A percentile compares a stretch with the other conserved stretches of the same genome.
Evolutionary conservation across 2,888 invertebrate genomes (phyloP).

Genomic region (Monopis laevigella): DNA sequence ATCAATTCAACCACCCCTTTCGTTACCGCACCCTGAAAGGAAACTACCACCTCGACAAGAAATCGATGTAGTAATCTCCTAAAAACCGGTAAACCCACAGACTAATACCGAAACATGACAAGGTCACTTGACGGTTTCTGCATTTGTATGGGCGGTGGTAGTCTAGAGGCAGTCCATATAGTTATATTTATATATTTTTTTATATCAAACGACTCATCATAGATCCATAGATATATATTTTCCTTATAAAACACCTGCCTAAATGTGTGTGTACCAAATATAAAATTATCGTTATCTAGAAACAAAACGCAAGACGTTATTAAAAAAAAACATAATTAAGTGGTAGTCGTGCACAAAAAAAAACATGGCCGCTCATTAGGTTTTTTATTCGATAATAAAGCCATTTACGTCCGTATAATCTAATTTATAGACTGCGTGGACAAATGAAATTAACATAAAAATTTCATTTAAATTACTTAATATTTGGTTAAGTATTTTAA

Average conservation of each 20-base stretch:
- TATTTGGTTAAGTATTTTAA: too few relatives aligned
- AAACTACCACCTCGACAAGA: too few relatives aligned
- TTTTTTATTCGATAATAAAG: conserved; percentile 4
- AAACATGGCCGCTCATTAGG: conserved; percentile 1
- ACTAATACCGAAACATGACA: too few relatives aligned
- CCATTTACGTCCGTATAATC: conserved; percentile 7
- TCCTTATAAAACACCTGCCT: neutral
- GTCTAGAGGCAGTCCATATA: too few relatives aligned
- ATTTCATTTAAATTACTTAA: neutral
- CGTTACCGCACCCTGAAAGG: too few relatives aligned
- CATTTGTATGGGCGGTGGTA: too few relatives aligned
- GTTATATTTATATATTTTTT: too few relatives aligned
- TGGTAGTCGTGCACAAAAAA: neutral
- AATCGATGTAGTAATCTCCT: too few relatives aligned
- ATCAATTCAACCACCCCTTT: too few relatives aligned
- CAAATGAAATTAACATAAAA: conserved; percentile 8
- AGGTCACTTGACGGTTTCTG: too few relatives aligned
- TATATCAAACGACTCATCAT: too few relatives aligned
- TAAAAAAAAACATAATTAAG: conserved; percentile 14
- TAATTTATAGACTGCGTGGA: conserved; percentile 1
- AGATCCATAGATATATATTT: neutral
- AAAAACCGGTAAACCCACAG: too few relatives aligned
- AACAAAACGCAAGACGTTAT: neutral
- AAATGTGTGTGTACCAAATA: neutral
- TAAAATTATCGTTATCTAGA: neutral